phyloP scores from a whole-genome alignment of 2,113 vertebrate species.

The Antechinus stuartii region DNA sequence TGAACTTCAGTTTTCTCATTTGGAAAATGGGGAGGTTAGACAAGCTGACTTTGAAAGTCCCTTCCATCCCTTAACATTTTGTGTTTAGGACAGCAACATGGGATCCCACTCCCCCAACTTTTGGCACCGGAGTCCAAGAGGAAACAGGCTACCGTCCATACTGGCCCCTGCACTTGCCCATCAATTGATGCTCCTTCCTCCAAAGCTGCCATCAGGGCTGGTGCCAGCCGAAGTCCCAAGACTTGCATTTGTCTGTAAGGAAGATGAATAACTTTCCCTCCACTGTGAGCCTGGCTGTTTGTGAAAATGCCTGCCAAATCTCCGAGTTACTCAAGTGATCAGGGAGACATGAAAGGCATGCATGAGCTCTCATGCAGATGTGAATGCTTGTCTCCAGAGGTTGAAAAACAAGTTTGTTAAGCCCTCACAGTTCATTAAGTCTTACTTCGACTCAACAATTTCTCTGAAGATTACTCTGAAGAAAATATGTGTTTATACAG shows the following conservation, averaged over 20 bases:
- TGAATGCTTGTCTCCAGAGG: slow-evolving; percentile 61
- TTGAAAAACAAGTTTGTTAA: slow-evolving; percentile 64
- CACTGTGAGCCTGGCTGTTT: neutral
- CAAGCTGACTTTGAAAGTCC: neutral
- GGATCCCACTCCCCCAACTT: neutral
- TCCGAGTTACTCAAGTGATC: slow-evolving; percentile 48
- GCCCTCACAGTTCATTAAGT: slow-evolving; percentile 72
- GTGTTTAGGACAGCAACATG: neutral
- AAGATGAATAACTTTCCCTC: slow-evolving; percentile 24
- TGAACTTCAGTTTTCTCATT: neutral
- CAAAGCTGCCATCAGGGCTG: slow-evolving; percentile 9
- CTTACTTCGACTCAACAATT: slow-evolving; percentile 59
- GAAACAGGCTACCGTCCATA: neutral
- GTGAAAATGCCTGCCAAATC: slow-evolving; percentile 13
- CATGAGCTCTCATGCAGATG: slow-evolving; percentile 55
- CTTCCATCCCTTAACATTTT: neutral
- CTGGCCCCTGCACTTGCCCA: neutral
- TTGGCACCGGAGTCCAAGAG: neutral
- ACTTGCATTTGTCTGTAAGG: neutral
- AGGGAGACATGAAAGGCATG: slow-evolving; percentile 56
- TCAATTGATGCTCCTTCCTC: neutral
- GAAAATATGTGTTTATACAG: slow-evolving; percentile 76
- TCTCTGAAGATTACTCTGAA: slow-evolving; percentile 73
- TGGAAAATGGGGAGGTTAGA: neutral
- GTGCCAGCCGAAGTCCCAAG: neutral